These are phyloP conservation scores for Aldrovandia affinis DNA, from an alignment of 2,797 vertebrate species.

Conservation along the genomic window DNA sequence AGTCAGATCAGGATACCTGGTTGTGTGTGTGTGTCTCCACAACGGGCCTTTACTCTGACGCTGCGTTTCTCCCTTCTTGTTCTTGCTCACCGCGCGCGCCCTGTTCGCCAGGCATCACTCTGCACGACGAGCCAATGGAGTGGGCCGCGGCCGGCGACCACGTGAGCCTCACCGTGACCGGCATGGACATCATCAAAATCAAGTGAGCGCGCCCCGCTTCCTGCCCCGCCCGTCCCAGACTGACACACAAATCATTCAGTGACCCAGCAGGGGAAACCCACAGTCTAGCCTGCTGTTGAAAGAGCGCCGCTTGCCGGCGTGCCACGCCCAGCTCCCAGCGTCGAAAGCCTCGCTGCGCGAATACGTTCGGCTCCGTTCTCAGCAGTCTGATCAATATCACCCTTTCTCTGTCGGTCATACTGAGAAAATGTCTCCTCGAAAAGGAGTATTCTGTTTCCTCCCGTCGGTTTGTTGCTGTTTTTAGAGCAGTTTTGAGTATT, in stretches of 20 bases:
- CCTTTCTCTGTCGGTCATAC: constrained; percentile 18
- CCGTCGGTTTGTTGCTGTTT: constrained; percentile 23
- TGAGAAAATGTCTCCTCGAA: constrained; percentile 14
- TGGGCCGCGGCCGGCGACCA: constrained; percentile 98
- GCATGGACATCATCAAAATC: constrained; percentile 99
- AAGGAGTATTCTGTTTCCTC: background rate
- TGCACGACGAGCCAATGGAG: constrained; percentile 91
- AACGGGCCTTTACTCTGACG: background rate
- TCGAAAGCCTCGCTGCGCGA: background rate
- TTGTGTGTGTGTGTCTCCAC: background rate
- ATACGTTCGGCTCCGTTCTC: constrained; percentile 7
- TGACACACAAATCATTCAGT: background rate
- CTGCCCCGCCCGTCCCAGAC: background rate
- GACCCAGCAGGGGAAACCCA: constrained; percentile 2
- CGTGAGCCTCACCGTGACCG: constrained; percentile 93
- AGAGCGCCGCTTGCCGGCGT: background rate
- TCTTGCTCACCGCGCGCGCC: constrained; percentile 70
- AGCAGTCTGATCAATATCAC: background rate
- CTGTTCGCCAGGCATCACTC: constrained; percentile 88
- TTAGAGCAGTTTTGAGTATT: background rate
- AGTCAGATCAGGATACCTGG: constrained; percentile 40
- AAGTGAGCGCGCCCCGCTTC: constrained; percentile 80
- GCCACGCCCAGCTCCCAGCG: constrained; percentile 1
- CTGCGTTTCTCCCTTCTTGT: constrained; percentile 54
- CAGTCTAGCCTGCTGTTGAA: background rate